Conservation (phyloP, 2,797 vertebrate genomes). For the Rhinoraja longicauda region DNA sequence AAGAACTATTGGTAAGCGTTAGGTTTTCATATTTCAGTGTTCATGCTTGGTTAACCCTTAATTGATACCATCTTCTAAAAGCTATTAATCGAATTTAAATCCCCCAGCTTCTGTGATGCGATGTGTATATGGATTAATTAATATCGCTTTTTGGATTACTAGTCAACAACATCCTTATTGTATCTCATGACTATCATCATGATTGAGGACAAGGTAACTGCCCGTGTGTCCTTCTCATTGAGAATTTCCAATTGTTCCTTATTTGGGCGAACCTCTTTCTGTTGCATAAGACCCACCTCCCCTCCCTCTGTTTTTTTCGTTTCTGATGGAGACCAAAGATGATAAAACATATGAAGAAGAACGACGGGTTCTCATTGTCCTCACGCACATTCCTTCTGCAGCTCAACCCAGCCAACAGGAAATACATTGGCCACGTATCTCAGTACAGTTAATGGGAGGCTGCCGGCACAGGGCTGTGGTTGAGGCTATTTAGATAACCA, state of each 20-base stretch:
- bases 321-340: neutral
- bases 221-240: neutral
- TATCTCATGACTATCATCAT: neutral
- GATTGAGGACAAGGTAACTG: neutral
- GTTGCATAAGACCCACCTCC: no score
- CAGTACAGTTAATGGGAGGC: neutral
- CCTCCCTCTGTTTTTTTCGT: neutral
- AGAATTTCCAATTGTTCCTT: neutral
- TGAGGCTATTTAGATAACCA: neutral
- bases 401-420: neutral
- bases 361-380: neutral
- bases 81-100: no score
- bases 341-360: neutral
- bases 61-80: no score
- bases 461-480: neutral
- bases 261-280: neutral
- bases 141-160: no score
- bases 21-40: no score
- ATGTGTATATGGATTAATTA: no score
- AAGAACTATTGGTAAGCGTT: no score
- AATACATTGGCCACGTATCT: neutral
- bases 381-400: neutral
- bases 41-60: no score
- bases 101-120: no score
- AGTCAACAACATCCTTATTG: neutral